Base-by-base conservation (phyloP, 2,797 vertebrate genomes). In the Cynodonichthys magdalenae region DNA sequence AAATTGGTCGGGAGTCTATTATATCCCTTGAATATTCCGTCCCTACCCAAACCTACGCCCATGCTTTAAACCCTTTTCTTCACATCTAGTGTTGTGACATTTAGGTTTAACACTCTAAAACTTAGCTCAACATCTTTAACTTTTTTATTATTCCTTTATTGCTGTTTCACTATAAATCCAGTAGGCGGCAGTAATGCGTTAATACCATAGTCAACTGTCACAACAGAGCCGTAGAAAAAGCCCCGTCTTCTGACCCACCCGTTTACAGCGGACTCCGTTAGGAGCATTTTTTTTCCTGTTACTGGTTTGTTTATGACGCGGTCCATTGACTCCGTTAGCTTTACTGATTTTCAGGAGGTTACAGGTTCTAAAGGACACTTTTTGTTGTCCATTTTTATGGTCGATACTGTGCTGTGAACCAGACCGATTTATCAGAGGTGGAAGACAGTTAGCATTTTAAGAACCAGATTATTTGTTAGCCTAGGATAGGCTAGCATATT, bases 181-280 rank as follows among this genome's bases (percentile, higher is more conserved):
- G 24, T 15, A 31, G 76, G 0, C 10, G 71, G 55, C 76, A 31
- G 69, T 63, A 27, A 12, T 6, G 19, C 19, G 1, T 9, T 18
- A 19, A 20, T 41, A 6, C 8, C 10, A 9, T 1, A 12, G 7
- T 1, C 0, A 18, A 2, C 41, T 20, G 39, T 29, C 19, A 18
- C 10, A 27, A 18, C 3, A 51, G 0, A 1, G 47, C 0, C 18
- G 58, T 4, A 78, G 80, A 63, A 17, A 0, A 9, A 1, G 83
- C 81, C 83, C 87, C 86, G 78, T 85, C 87, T 83, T 78, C 81
- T 69, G 77, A 76, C 59, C 80, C 75, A 41, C 57, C 59, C 63
- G 47, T 51, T 47, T 36, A 63, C 51, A 14, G 15, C 46, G 27
- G 42, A 46, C 28, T 24, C 66, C 63, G 45, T 20, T 63, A 20